Conservation (phyloP, 2,113 vertebrate species). For the Phyllostomus hastatus region DNA sequence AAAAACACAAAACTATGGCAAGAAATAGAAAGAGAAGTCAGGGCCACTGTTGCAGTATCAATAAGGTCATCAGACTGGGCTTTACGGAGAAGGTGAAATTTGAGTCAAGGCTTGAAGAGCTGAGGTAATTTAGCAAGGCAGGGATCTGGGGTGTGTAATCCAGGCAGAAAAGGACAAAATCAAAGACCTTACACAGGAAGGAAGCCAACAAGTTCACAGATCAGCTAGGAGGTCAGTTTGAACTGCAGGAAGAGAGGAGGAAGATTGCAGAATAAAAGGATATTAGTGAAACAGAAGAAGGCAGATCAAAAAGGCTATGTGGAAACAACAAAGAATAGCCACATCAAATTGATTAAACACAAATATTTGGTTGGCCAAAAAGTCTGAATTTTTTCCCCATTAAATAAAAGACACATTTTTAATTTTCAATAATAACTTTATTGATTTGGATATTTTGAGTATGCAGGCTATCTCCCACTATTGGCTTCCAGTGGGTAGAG, state of each 20-base stretch:
- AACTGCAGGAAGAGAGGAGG: neutral
- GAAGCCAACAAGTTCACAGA: neutral
- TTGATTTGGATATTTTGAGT: too few species aligned
- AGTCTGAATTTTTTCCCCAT: too few species aligned
- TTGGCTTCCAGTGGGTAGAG: too few species aligned
- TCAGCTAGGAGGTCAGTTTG: neutral
- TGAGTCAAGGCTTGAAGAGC: neutral
- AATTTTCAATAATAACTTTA: too few species aligned
- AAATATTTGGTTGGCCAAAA: neutral
- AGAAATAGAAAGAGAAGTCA: neutral
- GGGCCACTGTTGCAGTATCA: neutral
- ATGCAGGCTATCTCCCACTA: too few species aligned
- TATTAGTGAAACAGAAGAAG: neutral
- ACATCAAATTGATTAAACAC: neutral
- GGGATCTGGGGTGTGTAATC: neutral
- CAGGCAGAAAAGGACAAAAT: neutral
- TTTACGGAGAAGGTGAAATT: neutral
- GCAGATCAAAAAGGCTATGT: accelerated
- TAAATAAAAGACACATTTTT: too few species aligned
- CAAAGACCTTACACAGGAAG: neutral
- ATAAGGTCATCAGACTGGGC: neutral
- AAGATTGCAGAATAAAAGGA: neutral
- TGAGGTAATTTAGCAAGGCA: neutral
- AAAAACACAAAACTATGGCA: neutral
- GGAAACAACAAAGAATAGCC: neutral